These are phyloP conservation scores for Leptocoma aspasia DNA, from an alignment of 2,113 vertebrate genomes.

Conservation along the genomic window DNA sequence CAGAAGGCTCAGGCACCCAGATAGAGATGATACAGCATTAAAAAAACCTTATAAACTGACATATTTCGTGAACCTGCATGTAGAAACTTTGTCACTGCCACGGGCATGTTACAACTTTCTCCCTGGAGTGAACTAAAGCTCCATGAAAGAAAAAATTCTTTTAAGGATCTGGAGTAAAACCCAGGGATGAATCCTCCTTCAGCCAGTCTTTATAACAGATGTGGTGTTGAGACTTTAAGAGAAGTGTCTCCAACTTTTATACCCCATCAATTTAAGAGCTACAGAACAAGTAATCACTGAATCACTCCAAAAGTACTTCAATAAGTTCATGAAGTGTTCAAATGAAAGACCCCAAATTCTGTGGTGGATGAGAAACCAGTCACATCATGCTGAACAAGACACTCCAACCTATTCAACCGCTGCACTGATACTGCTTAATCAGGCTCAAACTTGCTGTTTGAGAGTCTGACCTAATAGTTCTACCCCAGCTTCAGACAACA, in stretches of 20 bases:
- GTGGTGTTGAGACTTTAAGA: not conserved
- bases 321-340: not conserved
- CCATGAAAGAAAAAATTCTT: not conserved
- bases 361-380: not conserved
- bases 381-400: not conserved
- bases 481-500: not conserved
- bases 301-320: not conserved
- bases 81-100: not conserved
- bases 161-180: not conserved
- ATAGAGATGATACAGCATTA: not conserved
- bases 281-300: not conserved
- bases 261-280: not conserved
- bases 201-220: not conserved
- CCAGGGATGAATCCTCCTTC: not conserved
- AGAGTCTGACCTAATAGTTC: not conserved
- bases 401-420: not conserved
- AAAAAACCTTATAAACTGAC: not conserved
- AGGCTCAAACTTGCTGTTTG: not conserved
- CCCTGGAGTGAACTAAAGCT: not conserved
- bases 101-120: not conserved
- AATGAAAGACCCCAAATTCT: not conserved
- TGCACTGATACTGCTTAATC: not conserved
- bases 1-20: not conserved
- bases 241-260: not conserved
- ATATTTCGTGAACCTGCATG: not conserved